Percentiles rank a stretch among this genome's conserved stretches.
Conservation (phyloP, 2,888 invertebrate genomes). For the Lasioglossum villosulum region DNA sequence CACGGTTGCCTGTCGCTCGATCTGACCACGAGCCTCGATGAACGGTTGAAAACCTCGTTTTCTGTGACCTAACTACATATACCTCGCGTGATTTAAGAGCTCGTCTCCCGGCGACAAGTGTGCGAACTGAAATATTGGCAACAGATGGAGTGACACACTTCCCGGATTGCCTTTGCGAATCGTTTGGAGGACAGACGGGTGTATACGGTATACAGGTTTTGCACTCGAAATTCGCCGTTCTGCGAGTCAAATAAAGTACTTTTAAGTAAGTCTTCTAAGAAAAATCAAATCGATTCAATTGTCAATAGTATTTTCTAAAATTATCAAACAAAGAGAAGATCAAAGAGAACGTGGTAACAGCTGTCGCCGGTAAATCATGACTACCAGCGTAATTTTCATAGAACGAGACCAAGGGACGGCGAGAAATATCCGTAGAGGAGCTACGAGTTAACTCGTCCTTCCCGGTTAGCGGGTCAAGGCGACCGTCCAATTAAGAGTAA, state of each 20-base stretch:
- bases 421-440: not conserved
- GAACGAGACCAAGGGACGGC: not conserved
- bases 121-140: slow-evolving; percentile 10
- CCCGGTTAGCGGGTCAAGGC: slow-evolving; percentile 11
- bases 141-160: slow-evolving; percentile 8
- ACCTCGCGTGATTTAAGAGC: not conserved
- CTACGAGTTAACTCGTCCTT: not conserved
- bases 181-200: not conserved
- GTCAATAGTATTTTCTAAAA: not conserved
- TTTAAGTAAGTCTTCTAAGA: no score
- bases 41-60: not conserved
- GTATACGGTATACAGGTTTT: no score
- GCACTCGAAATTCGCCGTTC: no score
- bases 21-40: not conserved
- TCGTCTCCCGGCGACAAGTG: not conserved
- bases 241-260: no score
- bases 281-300: no score
- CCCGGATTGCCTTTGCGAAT: not conserved
- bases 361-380: not conserved
- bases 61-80: not conserved
- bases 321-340: not conserved
- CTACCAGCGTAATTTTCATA: not conserved
- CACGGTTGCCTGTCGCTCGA: not conserved
- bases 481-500: slow-evolving; percentile 1
- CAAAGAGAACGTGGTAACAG: not conserved